Evolutionary conservation across 2,888 invertebrate genomes (phyloP), one percentile per base, ranked within the genome.

Genomic region (Psylliodes chrysocephalus): DNA sequence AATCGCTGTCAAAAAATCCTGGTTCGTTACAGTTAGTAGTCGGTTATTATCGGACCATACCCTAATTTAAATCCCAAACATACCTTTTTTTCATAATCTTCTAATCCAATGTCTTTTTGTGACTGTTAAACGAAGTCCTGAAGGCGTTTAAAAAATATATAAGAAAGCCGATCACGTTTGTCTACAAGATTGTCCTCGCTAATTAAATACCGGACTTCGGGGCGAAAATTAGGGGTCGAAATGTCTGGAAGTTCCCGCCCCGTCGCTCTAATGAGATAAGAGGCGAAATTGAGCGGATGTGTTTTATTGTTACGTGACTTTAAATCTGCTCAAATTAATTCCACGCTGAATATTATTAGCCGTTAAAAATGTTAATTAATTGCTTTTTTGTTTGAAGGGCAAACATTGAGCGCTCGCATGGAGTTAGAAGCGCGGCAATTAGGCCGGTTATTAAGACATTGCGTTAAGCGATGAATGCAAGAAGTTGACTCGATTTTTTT

Each of bases 121-220:
- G 14, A 15, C 6, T 7, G 10, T 40, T 7, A 5, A 40, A 2
- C 7, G 3, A 15, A 14, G 14, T 7, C 7, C n/a, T 1, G 5
- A 19, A 18, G 1, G 12, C 18, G 44, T 44, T n/a, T 18, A n/a
- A 44, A 18, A 15, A 18, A n/a, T n/a, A 18, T 33, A 18, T 19
- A 44, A 18, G 10, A 17, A 44, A 40, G 40, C 44, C 10, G 44
- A 19, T 18, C 44, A 44, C 19, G 44, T 44, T 44, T 18, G 8
- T 17, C 1, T 4, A 19, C 2, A 19, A 1, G 4, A 18, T 44
- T 18, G 2, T 44, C 17, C 44, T 44, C n/a, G 10, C 17, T 44
- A 44, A 44, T 44, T 44, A 44, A n/a, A 44, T 18, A 19, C n/a
- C 18, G 19, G 44, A 7, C 44, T 7, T 10, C 33, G 33, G 44